These are phyloP conservation scores for Drosophila leontia DNA, from an alignment of 1,140 invertebrate species.

Conservation along the genomic window DNA sequence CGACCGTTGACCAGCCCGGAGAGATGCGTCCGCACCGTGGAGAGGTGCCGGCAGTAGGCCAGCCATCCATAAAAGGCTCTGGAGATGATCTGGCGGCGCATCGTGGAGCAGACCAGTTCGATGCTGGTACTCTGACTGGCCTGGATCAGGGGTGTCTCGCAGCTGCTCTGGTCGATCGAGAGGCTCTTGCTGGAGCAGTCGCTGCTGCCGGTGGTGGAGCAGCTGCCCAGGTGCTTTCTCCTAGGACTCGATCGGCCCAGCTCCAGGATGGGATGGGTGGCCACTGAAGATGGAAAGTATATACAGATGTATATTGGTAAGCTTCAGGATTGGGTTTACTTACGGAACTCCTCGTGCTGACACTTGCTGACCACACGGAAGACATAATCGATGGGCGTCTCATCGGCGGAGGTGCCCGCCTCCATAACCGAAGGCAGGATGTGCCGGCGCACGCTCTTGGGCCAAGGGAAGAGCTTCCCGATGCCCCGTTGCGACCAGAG, in stretches of 20 bases:
- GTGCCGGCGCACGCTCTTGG: slow-evolving; percentile 88
- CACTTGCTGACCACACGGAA: slow-evolving; percentile 94
- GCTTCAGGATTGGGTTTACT: slow-evolving; percentile 59
- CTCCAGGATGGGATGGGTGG: slow-evolving; percentile 79
- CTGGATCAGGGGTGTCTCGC: slow-evolving; percentile 79
- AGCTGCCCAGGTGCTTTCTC: slow-evolving; percentile 80
- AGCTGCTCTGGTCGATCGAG: slow-evolving; percentile 85
- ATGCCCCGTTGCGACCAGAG: slow-evolving; percentile 95
- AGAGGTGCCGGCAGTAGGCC: slow-evolving; percentile 96
- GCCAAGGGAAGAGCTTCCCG: slow-evolving; percentile 92
- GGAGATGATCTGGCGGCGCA: slow-evolving; percentile 97
- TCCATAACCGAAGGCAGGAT: slow-evolving; percentile 87
- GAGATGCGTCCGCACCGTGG: slow-evolving; percentile 95
- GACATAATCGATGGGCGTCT: slow-evolving; percentile 93
- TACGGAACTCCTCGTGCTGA: slow-evolving; percentile 91
- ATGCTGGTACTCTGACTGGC: slow-evolving; percentile 86
- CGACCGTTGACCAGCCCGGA: slow-evolving; percentile 93
- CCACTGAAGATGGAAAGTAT: slow-evolving; percentile 30
- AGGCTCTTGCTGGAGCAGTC: slow-evolving; percentile 84
- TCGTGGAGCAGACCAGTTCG: slow-evolving; percentile 94
- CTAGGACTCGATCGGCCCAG: slow-evolving; percentile 77
- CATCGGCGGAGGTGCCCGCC: slow-evolving; percentile 88
- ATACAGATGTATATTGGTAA: no score
- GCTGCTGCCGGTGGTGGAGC: slow-evolving; percentile 84
- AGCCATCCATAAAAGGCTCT: slow-evolving; percentile 98